Conservation (phyloP, 2,113 vertebrate genomes). For the Halichoerus grypus region DNA sequence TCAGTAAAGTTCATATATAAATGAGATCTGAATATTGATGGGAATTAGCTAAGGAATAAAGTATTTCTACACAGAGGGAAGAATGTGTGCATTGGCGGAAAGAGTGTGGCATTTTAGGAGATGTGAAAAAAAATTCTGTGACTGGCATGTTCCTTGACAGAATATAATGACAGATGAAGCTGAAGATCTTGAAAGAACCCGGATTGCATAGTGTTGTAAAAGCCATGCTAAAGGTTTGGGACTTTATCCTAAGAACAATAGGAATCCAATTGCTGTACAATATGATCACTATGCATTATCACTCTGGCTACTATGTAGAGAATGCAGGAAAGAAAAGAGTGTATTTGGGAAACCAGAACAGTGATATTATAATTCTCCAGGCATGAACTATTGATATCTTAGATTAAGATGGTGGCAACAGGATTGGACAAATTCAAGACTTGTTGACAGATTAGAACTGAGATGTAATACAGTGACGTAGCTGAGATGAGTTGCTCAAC, state of each 20-base stretch:
- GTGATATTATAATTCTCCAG: background rate
- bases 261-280: background rate
- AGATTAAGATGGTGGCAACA: background rate
- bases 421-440: background rate
- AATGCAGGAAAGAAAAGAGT: background rate
- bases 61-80: background rate
- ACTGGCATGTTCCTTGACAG: background rate
- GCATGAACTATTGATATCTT: background rate
- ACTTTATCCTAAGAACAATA: constrained; percentile 20
- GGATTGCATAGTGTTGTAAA: background rate
- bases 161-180: background rate
- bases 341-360: background rate
- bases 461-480: background rate
- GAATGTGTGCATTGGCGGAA: background rate
- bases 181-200: background rate
- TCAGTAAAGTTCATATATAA: background rate
- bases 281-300: background rate
- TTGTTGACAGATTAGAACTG: background rate
- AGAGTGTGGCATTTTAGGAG: background rate
- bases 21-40: background rate
- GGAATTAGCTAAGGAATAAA: constrained; percentile 12
- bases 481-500: background rate
- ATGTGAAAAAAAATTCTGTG: background rate
- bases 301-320: background rate
- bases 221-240: background rate